Conservation (phyloP, 2,888 invertebrate species). For the Micropterix aruncella region DNA sequence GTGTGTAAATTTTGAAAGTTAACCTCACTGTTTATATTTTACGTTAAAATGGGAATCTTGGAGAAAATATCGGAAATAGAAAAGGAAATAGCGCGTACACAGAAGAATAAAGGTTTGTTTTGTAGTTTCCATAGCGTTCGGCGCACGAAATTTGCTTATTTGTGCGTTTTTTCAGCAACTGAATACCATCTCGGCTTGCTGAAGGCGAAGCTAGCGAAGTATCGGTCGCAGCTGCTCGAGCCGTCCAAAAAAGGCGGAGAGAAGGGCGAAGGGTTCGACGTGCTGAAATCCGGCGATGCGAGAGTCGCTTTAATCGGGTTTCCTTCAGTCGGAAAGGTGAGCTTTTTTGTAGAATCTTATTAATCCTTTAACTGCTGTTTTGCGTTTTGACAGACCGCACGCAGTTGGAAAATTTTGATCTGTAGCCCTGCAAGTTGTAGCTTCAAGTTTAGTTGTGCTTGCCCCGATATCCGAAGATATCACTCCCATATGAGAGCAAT, state of each 20-base stretch:
- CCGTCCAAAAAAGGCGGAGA: slow-evolving; percentile 83
- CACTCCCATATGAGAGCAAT: too few species aligned
- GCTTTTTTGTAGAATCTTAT: too few species aligned
- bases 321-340: slow-evolving; percentile 92
- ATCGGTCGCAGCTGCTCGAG: slow-evolving; percentile 86
- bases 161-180: slow-evolving; percentile 70
- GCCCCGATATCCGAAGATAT: too few species aligned
- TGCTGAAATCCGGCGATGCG: slow-evolving; percentile 97
- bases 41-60: slow-evolving; percentile 78
- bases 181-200: slow-evolving; percentile 97
- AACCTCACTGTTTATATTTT: slow-evolving; percentile 3
- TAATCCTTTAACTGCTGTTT: too few species aligned
- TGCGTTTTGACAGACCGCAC: too few species aligned
- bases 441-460: too few species aligned
- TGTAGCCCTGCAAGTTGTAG: too few species aligned
- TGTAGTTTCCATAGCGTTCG: too few species aligned
- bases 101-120: slow-evolving; percentile 97
- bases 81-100: slow-evolving; percentile 94
- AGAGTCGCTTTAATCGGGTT: slow-evolving; percentile 96
- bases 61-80: slow-evolving; percentile 99
- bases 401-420: too few species aligned
- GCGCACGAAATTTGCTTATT: too few species aligned
- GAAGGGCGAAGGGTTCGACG: slow-evolving; percentile 98
- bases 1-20: neutral
- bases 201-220: slow-evolving; percentile 94